Conservation (phyloP, 2,113 vertebrate genomes). For the Formicarius rufipectus region DNA sequence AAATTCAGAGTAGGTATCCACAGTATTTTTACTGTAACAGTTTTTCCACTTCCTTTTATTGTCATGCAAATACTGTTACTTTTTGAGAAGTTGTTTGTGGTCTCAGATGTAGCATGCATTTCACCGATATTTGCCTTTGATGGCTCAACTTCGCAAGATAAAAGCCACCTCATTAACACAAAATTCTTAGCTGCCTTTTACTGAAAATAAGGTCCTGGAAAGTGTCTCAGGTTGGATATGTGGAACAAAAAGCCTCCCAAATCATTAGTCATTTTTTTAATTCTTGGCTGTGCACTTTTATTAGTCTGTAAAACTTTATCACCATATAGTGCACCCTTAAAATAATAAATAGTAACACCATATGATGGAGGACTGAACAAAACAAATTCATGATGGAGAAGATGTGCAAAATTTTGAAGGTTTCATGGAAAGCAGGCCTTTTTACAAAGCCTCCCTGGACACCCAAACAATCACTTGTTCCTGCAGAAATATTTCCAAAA, state of each 20-base stretch:
- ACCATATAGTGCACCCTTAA: not conserved
- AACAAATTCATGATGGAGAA: not conserved
- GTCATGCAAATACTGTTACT: not conserved
- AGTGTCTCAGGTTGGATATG: not conserved
- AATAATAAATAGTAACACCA: not conserved
- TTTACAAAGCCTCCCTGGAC: not conserved
- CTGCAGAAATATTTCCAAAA: not conserved
- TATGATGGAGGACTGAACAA: not conserved
- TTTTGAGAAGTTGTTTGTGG: not conserved
- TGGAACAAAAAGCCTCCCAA: not conserved
- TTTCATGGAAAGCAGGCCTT: not conserved
- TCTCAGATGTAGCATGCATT: not conserved
- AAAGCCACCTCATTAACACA: not conserved
- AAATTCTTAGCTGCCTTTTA: not conserved
- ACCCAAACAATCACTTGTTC: not conserved
- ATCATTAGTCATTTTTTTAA: not conserved
- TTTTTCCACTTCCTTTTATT: not conserved
- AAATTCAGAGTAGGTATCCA: not conserved
- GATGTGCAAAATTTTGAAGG: not conserved
- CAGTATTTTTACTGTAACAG: not conserved
- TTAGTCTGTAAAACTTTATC: slow-evolving; percentile 42
- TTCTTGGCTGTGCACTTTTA: not conserved
- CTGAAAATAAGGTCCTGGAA: not conserved
- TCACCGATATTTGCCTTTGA: not conserved
- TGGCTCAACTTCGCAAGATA: not conserved